A percentile compares a stretch with the other conserved stretches of the same genome.
These are phyloP conservation scores for Idaea straminata DNA, from an alignment of 2,888 invertebrate species.

Conservation along the genomic window DNA sequence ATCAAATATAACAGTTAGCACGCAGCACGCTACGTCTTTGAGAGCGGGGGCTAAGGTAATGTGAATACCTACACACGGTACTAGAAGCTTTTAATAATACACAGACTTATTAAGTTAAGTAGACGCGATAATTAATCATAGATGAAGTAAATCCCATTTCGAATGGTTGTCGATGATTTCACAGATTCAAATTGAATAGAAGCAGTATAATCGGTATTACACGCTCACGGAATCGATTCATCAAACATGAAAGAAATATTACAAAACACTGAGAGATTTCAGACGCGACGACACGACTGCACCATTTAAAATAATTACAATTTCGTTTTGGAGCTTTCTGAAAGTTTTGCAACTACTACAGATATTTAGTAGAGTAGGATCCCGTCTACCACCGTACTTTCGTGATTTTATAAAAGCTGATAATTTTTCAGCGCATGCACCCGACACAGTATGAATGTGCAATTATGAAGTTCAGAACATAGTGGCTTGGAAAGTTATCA, in stretches of 20 bases:
- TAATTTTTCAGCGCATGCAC: too few relatives aligned
- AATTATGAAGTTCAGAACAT: too few relatives aligned
- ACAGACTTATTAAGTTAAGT: background rate
- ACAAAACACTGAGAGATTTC: conserved; percentile 9
- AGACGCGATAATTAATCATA: background rate
- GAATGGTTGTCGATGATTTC: conserved; percentile 15
- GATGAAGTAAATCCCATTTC: conserved; percentile 3
- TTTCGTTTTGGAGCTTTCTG: background rate
- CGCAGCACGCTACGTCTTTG: too few relatives aligned
- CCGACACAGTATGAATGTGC: too few relatives aligned
- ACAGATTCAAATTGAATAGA: conserved; percentile 22
- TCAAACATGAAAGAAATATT: conserved; percentile 18
- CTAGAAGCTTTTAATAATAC: too few relatives aligned
- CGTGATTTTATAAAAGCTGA: too few relatives aligned
- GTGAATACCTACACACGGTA: too few relatives aligned
- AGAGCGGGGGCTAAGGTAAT: too few relatives aligned
- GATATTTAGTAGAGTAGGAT: too few relatives aligned
- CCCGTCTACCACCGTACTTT: too few relatives aligned
- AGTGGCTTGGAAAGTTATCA: too few relatives aligned
- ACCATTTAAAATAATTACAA: background rate
- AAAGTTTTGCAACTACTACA: background rate
- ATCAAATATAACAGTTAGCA: too few relatives aligned
- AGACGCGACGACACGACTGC: background rate
- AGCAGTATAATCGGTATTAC: conserved; percentile 24
- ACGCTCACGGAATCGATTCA: conserved; percentile 26